phyloP scores from a whole-genome alignment of 1,140 invertebrate genomes.

The Drosophila ambigua region DNA sequence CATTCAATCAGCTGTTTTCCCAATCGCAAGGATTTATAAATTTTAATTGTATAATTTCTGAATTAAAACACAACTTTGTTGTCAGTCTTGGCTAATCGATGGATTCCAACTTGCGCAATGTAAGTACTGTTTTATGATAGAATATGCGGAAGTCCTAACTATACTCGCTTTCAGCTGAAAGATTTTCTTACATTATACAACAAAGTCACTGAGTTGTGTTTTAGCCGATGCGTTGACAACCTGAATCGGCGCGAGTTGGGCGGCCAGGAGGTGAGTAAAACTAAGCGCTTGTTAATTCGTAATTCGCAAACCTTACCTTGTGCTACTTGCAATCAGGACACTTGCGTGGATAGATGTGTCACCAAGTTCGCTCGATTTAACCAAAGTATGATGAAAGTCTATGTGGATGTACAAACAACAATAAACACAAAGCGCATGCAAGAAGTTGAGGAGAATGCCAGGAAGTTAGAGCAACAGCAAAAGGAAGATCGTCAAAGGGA shows the following conservation, averaged over 20 bases:
- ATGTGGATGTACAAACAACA: conserved; percentile 80
- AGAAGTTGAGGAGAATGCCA: conserved; percentile 66
- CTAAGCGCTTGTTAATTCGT: neutral
- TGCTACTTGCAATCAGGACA: conserved; percentile 84
- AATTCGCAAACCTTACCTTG: neutral
- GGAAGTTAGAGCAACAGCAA: conserved; percentile 50
- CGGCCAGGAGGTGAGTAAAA: conserved; percentile 87
- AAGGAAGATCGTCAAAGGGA: conserved; percentile 53
- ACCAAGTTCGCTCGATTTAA: conserved; percentile 95
- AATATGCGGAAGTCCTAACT: no score
- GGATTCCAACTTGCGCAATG: conserved; percentile 73
- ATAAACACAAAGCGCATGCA: conserved; percentile 67
- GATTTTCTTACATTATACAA: conserved; percentile 95
- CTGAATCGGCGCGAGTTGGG: conserved; percentile 91
- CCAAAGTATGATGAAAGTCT: conserved; percentile 87
- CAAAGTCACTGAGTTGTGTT: conserved; percentile 93
- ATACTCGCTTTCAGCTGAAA: conserved; percentile 86
- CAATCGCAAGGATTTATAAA: conserved; percentile 10
- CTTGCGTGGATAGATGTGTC: conserved; percentile 92
- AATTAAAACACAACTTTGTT: conserved; percentile 11
- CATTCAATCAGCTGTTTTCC: conserved; percentile 19
- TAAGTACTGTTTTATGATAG: conserved; percentile 23
- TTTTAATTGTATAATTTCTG: conserved; percentile 30
- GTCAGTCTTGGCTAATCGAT: conserved; percentile 19
- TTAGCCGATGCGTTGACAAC: conserved; percentile 92